Conservation (phyloP, 2,888 invertebrate species). For the Ernsta delagoae region DNA sequence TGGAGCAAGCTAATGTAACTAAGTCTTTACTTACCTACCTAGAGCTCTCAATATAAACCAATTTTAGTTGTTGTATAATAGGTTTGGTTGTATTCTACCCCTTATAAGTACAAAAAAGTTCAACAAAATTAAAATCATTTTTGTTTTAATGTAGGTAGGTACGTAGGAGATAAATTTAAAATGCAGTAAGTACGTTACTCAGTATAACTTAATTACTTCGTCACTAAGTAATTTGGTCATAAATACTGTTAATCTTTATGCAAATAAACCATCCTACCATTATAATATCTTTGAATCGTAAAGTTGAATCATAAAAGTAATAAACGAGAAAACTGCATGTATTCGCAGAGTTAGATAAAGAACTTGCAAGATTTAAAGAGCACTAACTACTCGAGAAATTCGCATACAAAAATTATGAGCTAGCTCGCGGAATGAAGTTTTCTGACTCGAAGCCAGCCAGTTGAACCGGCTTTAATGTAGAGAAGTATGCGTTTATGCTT, state of each 20-base stretch:
- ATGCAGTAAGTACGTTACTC: too few relatives aligned
- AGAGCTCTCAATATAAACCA: too few relatives aligned
- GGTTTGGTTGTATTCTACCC: too few relatives aligned
- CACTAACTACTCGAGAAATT: conserved; percentile 24
- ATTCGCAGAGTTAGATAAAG: conserved; percentile 18
- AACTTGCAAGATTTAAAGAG: conserved; percentile 25
- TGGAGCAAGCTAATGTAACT: too few relatives aligned
- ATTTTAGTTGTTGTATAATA: too few relatives aligned
- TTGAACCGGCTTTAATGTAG: conserved; percentile 5
- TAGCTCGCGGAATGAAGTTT: conserved; percentile 15
- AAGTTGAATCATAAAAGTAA: conserved; percentile 17
- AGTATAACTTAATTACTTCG: too few relatives aligned
- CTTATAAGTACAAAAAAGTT: too few relatives aligned
- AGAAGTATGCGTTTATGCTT: neutral
- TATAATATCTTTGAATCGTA: conserved; percentile 7
- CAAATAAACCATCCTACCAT: conserved; percentile 4
- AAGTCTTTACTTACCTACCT: too few relatives aligned
- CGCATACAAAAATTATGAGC: conserved; percentile 27
- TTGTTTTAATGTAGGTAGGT: too few relatives aligned
- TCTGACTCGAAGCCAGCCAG: conserved; percentile 21
- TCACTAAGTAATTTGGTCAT: too few relatives aligned
- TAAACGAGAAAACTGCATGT: conserved; percentile 24
- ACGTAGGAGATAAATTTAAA: too few relatives aligned
- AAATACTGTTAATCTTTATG: conserved; percentile 3
- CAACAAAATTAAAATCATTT: too few relatives aligned